A percentile compares a stretch with the other conserved stretches of the same genome.
Evolutionary conservation across 2,888 invertebrate genomes (phyloP).

Genomic region (Drosophila aldrichi): DNA sequence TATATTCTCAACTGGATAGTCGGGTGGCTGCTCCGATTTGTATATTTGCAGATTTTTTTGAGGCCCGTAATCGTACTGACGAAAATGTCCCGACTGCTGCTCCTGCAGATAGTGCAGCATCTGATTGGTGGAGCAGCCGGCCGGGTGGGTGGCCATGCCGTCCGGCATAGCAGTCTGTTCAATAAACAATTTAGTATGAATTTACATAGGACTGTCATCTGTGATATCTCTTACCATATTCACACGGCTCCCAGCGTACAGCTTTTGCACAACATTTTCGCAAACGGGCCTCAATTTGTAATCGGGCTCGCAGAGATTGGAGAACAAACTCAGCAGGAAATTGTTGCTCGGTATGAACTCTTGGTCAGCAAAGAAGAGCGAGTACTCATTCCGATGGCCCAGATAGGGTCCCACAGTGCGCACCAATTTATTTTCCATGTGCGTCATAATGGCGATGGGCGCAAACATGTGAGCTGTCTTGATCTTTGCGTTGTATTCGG

Average conservation of each 20-base stretch:
- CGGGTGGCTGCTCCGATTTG: conserved; percentile 61
- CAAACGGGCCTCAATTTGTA: conserved; percentile 85
- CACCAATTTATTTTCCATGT: conserved; percentile 85
- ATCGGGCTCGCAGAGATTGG: conserved; percentile 84
- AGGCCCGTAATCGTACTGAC: conserved; percentile 70
- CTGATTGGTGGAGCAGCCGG: conserved; percentile 79
- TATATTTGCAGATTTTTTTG: conserved; percentile 64
- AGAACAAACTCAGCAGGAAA: conserved; percentile 85
- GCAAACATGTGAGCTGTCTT: conserved; percentile 81
- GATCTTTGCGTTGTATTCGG: conserved; percentile 79
- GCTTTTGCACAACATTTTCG: conserved; percentile 86
- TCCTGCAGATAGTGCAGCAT: conserved; percentile 78
- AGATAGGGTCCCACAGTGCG: conserved; percentile 83
- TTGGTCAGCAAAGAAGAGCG: conserved; percentile 75
- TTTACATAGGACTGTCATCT: not conserved
- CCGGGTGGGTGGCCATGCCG: conserved; percentile 67
- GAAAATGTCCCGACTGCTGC: conserved; percentile 69
- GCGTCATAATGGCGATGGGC: conserved; percentile 85
- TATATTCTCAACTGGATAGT: conserved; percentile 71
- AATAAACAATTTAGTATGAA: not conserved
- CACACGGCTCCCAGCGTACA: conserved; percentile 81
- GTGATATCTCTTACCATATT: conserved; percentile 53
- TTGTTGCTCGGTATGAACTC: conserved; percentile 88
- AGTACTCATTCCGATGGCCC: conserved; percentile 61
- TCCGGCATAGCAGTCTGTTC: conserved; percentile 61